Conservation (phyloP, 2,888 invertebrate species). For the Theodoxus fluviatilis region DNA sequence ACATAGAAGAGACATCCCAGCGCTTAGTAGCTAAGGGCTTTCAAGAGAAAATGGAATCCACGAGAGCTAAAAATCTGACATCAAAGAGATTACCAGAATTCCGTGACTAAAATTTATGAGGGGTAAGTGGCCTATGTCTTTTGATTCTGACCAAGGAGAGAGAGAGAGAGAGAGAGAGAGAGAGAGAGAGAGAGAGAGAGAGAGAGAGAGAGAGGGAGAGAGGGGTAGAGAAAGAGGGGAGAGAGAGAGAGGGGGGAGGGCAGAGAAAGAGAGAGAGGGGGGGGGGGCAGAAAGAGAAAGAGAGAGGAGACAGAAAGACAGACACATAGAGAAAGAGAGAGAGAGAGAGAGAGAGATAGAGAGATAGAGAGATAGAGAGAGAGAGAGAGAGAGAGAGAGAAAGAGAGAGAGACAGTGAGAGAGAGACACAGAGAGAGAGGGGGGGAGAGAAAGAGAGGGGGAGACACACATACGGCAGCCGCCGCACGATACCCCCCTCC, state of each 20-base stretch:
- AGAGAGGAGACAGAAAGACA: neutral
- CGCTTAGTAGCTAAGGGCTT: no score
- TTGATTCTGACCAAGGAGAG: neutral
- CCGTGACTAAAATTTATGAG: no score
- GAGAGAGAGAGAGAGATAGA: neutral
- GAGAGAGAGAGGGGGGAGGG: neutral
- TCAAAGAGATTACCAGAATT: no score
- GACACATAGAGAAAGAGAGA: neutral
- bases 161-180: neutral
- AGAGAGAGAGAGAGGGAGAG: neutral
- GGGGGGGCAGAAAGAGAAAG: neutral
- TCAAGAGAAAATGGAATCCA: no score
- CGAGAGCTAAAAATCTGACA: no score
- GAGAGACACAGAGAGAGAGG: conserved; percentile 11
- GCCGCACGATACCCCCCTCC: no score
- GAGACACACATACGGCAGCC: neutral
- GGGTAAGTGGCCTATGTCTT: no score
- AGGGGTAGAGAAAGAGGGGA: neutral
- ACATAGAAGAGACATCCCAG: no score
- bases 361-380: conserved; percentile 10
- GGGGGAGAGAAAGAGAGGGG: conserved; percentile 6
- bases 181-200: neutral
- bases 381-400: neutral
- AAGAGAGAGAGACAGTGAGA: neutral
- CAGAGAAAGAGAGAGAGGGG: neutral